phyloP scores from a whole-genome alignment of 1,140 invertebrate genomes.

The Frieseomelitta varia region DNA sequence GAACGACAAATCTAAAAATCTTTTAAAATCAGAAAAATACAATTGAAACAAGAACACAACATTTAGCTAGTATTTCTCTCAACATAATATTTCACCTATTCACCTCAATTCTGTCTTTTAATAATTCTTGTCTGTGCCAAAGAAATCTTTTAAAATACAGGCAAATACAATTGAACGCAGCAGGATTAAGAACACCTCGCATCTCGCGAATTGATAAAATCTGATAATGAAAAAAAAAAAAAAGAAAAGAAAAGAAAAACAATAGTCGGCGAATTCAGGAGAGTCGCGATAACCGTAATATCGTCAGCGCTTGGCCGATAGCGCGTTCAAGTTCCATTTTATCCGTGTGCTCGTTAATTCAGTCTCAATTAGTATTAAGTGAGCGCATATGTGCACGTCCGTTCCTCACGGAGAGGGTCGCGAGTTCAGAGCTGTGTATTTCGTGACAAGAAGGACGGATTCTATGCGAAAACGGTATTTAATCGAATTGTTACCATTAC shows the following conservation, averaged over 20 bases:
- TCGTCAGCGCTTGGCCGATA: slow-evolving; percentile 2
- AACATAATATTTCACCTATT: too few species aligned
- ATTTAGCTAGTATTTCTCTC: too few species aligned
- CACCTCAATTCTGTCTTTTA: too few species aligned
- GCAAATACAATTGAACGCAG: not conserved
- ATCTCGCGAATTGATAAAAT: not conserved
- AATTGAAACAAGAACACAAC: too few species aligned
- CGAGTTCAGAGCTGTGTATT: slow-evolving; percentile 20
- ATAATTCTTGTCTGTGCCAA: not conserved
- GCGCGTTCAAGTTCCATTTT: slow-evolving; percentile 12
- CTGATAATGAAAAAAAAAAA: not conserved
- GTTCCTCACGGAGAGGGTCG: slow-evolving; percentile 24
- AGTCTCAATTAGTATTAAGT: slow-evolving; percentile 45
- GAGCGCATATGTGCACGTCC: slow-evolving; percentile 15
- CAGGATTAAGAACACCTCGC: not conserved
- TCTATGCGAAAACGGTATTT: not conserved
- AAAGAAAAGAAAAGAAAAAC: not conserved
- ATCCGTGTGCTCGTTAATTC: slow-evolving; percentile 29
- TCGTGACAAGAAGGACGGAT: not conserved
- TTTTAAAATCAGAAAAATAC: too few species aligned
- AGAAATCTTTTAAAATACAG: not conserved
- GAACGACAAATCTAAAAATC: too few species aligned
- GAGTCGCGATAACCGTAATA: not conserved
- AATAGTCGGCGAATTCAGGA: not conserved
- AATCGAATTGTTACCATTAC: not conserved